A percentile compares a stretch with the other conserved stretches of the same genome.
Evolutionary conservation across 2,797 vertebrate species (phyloP).

Genomic region (Nasua narica): DNA sequence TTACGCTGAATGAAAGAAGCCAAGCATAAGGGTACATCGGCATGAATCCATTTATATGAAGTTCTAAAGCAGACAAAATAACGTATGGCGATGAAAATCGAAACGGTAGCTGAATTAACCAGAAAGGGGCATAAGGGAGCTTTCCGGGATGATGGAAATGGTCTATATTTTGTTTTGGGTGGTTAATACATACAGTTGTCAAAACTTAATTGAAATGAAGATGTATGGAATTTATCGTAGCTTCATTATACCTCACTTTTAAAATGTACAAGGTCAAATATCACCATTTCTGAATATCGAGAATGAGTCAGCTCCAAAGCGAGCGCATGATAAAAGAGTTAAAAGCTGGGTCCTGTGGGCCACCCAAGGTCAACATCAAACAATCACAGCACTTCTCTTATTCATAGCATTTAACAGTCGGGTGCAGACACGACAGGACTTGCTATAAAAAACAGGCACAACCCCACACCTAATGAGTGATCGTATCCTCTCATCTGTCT

Average conservation of each 20-base stretch:
- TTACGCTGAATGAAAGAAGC: not conserved
- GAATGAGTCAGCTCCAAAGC: not conserved
- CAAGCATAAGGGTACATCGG: not conserved
- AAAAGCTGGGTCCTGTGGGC: not conserved
- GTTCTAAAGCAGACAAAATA: slow-evolving; percentile 1
- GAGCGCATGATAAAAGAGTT: not conserved
- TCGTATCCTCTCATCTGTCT: slow-evolving; percentile 51
- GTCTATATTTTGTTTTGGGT: not conserved
- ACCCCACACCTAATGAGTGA: not conserved
- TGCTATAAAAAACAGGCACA: slow-evolving; percentile 22
- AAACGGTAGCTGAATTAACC: slow-evolving; percentile 8
- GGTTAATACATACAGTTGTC: not conserved
- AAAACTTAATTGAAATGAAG: slow-evolving; percentile 26
- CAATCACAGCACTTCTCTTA: not conserved
- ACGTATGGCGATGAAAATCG: not conserved
- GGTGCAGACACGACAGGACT: slow-evolving; percentile 29
- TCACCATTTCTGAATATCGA: slow-evolving; percentile 11
- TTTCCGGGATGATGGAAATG: not conserved
- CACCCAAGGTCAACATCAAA: slow-evolving; percentile 1
- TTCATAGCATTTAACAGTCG: not conserved
- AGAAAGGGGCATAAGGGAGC: not conserved
- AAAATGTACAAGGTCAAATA: not conserved
- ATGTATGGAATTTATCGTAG: not conserved
- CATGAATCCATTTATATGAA: not conserved
- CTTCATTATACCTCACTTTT: not conserved